phyloP scores from a whole-genome alignment of 2,113 vertebrate species.

The Pimephales promelas region DNA sequence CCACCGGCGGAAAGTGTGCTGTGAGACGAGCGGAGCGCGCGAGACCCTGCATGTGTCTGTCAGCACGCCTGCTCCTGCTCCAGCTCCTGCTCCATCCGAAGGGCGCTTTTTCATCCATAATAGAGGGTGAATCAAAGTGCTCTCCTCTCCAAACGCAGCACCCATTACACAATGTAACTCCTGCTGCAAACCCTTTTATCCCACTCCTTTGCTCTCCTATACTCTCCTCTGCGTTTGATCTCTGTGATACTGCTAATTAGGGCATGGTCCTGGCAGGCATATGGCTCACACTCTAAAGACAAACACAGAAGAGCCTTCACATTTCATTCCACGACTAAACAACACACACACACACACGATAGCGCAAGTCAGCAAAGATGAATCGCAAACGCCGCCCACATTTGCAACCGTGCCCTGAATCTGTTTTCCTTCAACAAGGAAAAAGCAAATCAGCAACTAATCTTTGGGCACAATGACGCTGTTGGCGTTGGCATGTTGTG shows the following conservation, averaged over 20 bases:
- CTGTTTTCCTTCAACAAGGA: conserved; percentile 2
- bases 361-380: conserved; percentile 67
- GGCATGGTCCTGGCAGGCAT: conserved; percentile 71
- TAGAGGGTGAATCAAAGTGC: conserved; percentile 69
- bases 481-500: neutral
- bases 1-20: neutral
- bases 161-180: conserved; percentile 69
- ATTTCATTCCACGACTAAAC: conserved; percentile 61
- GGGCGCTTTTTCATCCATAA: conserved; percentile 66
- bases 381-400: conserved; percentile 30
- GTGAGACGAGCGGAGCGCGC: neutral
- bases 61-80: conserved; percentile 55
- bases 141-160: conserved; percentile 63
- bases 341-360: neutral
- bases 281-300: conserved; percentile 72
- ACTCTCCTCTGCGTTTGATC: conserved; percentile 73
- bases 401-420: conserved; percentile 31
- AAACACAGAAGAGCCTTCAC: conserved; percentile 64
- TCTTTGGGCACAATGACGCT: conserved; percentile 17
- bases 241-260: conserved; percentile 78
- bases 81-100: conserved; percentile 59
- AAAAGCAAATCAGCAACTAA: conserved; percentile 20
- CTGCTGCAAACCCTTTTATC: conserved; percentile 71
- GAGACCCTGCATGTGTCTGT: conserved; percentile 43
- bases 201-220: conserved; percentile 71